Evolutionary conservation across 2,797 vertebrate genomes (phyloP), one percentile per base, ranked within the genome.

Genomic region (Aselliscus stoliczkanus): DNA sequence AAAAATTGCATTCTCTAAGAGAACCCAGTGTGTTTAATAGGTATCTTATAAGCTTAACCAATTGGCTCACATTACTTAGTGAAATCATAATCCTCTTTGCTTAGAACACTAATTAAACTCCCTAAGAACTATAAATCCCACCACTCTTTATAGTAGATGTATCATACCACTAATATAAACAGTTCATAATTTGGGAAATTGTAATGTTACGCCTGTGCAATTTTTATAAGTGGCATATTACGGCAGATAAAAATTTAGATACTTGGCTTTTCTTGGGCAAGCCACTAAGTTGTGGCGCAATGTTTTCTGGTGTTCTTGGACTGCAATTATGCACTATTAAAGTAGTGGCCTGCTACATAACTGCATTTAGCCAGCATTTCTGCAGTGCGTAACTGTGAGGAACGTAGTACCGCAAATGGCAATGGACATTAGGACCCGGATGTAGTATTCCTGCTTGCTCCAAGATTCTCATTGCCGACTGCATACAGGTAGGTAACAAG

Each of bases 361-460:
- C 98, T 99, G 98, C 99, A 98, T 98, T 99, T 99, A 99, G 99
- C 99, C 98, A 99, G 99, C 98, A 99, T 98, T 99, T 99, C 99
- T 99, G 99, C 99, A 99, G 99, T 99, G 99, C 99, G 98, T 99
- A 99, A 99, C 99, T 99, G 99, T 99, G 99, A 99, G 99, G 99
- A 99, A 99, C 99, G 99, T 99, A 99, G 99, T 99, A 99, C 99
- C 99, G 99, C 99, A 99, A 99, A 99, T 99, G 99, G 99, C 99
- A 99, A 99, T 99, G 99, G 99, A 99, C 99, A 99, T 99, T 99
- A 99, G 99, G 99, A 99, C 99, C 99, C 99, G 99, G 99, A 99
- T 99, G 99, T 99, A 99, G 99, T 99, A 99, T 98, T 98, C 98
- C 99, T 98, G 98, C 98, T 99, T 99, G 99, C 99, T 99, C 99